These are phyloP conservation scores for Samia ricini DNA, from an alignment of 1,140 invertebrate species.

Conservation along the genomic window DNA sequence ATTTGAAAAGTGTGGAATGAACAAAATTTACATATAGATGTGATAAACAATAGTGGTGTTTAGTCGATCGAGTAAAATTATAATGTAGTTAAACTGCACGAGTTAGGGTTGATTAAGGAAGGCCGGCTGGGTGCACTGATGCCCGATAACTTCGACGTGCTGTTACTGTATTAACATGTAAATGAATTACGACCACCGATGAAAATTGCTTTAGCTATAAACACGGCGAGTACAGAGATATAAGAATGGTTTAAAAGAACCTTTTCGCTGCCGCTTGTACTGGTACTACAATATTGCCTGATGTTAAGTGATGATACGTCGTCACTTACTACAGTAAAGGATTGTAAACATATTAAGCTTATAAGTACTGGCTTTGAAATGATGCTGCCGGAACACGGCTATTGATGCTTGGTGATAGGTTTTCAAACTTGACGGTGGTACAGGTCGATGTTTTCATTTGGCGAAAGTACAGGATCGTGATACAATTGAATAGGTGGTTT, in stretches of 20 bases:
- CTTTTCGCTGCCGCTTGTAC: background rate
- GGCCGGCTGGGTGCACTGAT: background rate
- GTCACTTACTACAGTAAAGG: too few relatives aligned
- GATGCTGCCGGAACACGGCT: too few relatives aligned
- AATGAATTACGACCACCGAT: background rate
- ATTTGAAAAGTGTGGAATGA: background rate
- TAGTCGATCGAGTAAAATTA: background rate
- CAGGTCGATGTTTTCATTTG: too few relatives aligned
- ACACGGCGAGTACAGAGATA: background rate
- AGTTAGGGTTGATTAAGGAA: constrained; percentile 1
- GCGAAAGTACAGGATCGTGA: too few relatives aligned
- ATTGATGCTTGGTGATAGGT: too few relatives aligned
- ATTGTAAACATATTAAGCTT: too few relatives aligned
- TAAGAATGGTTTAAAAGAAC: background rate
- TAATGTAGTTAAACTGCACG: background rate
- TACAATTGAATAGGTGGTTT: too few relatives aligned
- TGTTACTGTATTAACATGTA: background rate
- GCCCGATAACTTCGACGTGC: background rate
- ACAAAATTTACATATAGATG: background rate
- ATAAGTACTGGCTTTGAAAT: too few relatives aligned
- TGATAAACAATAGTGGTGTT: background rate
- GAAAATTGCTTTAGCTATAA: background rate
- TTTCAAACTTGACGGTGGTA: too few relatives aligned
- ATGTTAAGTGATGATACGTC: too few relatives aligned
- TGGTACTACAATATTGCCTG: too few relatives aligned